Percentiles rank a stretch among this genome's conserved stretches.
phyloP scores from a whole-genome alignment of 2,797 vertebrate species.

The Hydrocynus forskahlii region DNA sequence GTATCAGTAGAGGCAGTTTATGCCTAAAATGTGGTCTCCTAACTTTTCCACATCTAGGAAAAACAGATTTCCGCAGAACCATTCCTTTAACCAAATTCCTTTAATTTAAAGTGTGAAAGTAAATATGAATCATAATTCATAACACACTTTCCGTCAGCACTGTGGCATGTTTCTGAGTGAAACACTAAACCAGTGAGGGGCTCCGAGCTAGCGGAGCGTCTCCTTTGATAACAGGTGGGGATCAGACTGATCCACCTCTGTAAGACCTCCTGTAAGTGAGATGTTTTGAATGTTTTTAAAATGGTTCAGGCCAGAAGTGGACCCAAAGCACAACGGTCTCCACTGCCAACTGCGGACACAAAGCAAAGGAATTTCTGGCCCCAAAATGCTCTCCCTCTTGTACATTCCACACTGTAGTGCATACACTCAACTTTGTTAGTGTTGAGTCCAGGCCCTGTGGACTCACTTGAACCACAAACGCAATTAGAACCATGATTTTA shows the following conservation, averaged over 20 bases:
- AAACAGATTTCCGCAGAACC: no score
- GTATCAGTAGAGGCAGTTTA: no score
- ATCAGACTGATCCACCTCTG: background rate
- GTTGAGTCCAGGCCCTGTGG: slow-evolving; percentile 9
- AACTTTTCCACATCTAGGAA: no score
- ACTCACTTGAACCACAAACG: background rate
- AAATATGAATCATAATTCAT: background rate
- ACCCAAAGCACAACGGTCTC: background rate
- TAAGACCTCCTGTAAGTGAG: background rate
- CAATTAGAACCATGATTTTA: slow-evolving; percentile 11
- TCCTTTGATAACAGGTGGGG: no score
- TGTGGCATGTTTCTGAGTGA: background rate
- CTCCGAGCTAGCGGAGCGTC: background rate
- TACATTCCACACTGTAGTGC: background rate
- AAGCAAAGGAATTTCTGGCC: slow-evolving; percentile 17
- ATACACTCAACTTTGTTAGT: background rate
- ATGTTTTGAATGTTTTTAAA: slow-evolving; percentile 10
- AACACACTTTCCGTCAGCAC: background rate
- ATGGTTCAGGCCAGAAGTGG: background rate
- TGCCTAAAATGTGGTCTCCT: no score
- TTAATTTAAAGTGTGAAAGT: no score
- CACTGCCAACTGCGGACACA: background rate
- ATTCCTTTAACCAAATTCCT: no score
- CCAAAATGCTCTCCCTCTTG: background rate
- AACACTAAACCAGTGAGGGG: background rate